These are phyloP conservation scores for Pelodytes ibericus DNA, from an alignment of 2,797 vertebrate species.

Conservation along the genomic window DNA sequence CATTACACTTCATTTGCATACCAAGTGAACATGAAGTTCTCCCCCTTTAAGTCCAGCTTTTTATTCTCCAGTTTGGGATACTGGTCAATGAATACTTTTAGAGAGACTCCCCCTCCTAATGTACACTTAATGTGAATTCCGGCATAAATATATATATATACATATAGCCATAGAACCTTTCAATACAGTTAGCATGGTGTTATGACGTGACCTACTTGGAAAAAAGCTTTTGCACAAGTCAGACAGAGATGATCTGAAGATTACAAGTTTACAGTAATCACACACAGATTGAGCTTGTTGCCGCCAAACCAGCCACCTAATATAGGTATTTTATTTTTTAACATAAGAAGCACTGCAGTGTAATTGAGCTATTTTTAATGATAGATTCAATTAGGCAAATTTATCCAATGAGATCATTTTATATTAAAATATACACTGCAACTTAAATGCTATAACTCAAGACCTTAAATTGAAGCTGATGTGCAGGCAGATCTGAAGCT, in stretches of 20 bases:
- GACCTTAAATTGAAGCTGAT: not conserved
- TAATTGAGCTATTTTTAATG: conserved; percentile 4
- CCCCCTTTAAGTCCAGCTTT: too few species aligned
- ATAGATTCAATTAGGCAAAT: not conserved
- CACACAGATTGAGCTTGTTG: not conserved
- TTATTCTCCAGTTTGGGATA: too few species aligned
- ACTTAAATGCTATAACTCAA: not conserved
- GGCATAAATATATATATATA: too few species aligned
- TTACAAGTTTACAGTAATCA: not conserved
- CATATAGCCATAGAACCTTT: too few species aligned
- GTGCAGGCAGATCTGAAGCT: not conserved
- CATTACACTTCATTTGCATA: too few species aligned
- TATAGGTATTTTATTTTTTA: not conserved
- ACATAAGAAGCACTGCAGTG: not conserved
- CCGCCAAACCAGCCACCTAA: not conserved
- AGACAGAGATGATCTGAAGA: not conserved
- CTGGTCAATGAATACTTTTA: too few species aligned
- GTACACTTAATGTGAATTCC: too few species aligned
- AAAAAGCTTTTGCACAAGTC: too few species aligned
- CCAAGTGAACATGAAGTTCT: too few species aligned
- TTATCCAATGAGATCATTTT: conserved; percentile 1
- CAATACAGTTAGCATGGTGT: too few species aligned
- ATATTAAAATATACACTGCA: not conserved
- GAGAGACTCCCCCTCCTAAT: too few species aligned
- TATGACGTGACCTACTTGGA: too few species aligned